Percentiles rank a stretch among this genome's conserved stretches.
These are phyloP conservation scores for Oceanites oceanicus DNA, from an alignment of 2,113 vertebrate species.

Conservation along the genomic window DNA sequence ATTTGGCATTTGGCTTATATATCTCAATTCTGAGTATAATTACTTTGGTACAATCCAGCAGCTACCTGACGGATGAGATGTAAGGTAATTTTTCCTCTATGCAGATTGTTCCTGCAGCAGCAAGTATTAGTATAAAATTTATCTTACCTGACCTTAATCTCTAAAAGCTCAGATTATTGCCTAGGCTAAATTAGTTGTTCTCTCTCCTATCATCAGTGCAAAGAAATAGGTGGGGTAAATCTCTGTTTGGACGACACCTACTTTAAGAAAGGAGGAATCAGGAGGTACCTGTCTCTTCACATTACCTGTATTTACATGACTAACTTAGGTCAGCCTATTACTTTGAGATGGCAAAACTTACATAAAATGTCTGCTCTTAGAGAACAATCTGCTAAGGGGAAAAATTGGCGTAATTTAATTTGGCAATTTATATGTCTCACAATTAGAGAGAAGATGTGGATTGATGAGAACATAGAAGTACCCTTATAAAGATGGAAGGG, in stretches of 20 bases:
- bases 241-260: background rate
- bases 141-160: background rate
- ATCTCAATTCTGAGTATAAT: background rate
- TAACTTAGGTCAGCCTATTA: background rate
- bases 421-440: background rate
- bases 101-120: background rate
- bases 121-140: background rate
- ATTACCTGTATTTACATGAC: background rate
- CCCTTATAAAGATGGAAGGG: background rate
- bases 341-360: background rate
- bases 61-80: background rate
- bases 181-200: background rate
- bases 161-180: background rate
- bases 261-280: background rate
- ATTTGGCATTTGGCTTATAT: background rate
- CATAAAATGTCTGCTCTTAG: background rate
- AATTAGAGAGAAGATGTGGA: background rate
- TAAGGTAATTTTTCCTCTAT: background rate
- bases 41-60: background rate
- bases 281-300: background rate
- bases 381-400: background rate
- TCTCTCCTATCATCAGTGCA: background rate
- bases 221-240: background rate
- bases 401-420: background rate
- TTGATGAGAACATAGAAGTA: background rate